A percentile compares a stretch with the other conserved stretches of the same genome.
Conservation (phyloP, 2,888 invertebrate species). For the Mimas tiliae region DNA sequence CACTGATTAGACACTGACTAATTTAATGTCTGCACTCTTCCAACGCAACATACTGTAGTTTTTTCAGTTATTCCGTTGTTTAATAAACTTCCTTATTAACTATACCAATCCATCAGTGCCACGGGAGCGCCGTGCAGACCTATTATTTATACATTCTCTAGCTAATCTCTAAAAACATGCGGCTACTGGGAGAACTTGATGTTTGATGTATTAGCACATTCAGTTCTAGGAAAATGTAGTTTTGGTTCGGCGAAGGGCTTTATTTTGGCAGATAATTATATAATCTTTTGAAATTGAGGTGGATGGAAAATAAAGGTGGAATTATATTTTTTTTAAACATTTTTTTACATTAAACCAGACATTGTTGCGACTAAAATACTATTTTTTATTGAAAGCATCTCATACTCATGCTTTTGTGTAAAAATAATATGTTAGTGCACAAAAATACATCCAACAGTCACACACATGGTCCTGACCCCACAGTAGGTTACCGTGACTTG, state of each 20-base stretch:
- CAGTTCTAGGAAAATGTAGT: constrained; percentile 14
- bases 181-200: constrained; percentile 43
- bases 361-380: too few relatives aligned
- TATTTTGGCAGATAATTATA: neutral
- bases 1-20: too few relatives aligned
- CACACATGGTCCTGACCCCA: too few relatives aligned
- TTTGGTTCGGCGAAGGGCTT: neutral
- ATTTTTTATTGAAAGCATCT: too few relatives aligned
- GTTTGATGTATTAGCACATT: constrained; percentile 49
- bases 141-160: constrained; percentile 73
- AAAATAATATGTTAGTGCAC: too few relatives aligned
- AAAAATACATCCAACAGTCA: too few relatives aligned
- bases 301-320: too few relatives aligned
- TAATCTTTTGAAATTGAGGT: neutral
- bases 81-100: constrained; percentile 34
- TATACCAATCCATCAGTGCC: constrained; percentile 66
- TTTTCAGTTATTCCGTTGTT: constrained; percentile 22
- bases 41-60: neutral
- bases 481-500: too few relatives aligned
- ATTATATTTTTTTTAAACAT: too few relatives aligned
- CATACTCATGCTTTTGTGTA: too few relatives aligned
- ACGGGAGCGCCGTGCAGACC: constrained; percentile 37
- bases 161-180: constrained; percentile 50
- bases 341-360: too few relatives aligned
- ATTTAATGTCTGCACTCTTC: neutral